Evolutionary conservation across 2,113 vertebrate genomes (phyloP).

Genomic region (Tragelaphus strepsiceros): DNA sequence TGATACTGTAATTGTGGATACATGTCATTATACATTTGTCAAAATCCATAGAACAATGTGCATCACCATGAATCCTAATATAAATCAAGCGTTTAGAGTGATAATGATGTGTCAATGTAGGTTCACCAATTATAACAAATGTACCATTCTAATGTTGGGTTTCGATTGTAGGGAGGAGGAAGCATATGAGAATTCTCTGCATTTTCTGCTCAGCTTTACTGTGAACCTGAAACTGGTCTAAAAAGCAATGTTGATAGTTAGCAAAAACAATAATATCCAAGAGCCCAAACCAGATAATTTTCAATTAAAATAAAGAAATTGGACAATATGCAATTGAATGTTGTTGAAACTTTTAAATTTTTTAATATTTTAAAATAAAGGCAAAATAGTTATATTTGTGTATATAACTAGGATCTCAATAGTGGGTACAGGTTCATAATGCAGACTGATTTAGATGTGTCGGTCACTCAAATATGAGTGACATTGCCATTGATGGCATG

Average conservation of each 20-base stretch:
- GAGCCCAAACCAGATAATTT: background rate
- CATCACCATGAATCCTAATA: background rate
- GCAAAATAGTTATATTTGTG: background rate
- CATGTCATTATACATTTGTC: background rate
- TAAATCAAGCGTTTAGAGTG: background rate
- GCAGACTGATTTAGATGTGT: background rate
- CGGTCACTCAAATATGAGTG: background rate
- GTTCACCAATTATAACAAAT: background rate
- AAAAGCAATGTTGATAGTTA: background rate
- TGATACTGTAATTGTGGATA: background rate
- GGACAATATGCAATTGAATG: background rate
- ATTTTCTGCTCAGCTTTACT: background rate
- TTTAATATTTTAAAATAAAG: background rate
- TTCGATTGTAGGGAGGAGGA: background rate
- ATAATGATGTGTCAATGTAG: background rate
- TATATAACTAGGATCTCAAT: background rate
- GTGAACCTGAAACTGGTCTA: background rate
- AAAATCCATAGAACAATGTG: background rate
- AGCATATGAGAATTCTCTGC: background rate
- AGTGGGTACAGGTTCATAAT: background rate
- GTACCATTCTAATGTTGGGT: background rate
- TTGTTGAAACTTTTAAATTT: background rate
- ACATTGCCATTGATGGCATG: background rate
- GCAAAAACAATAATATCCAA: background rate
- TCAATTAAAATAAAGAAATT: background rate